Base-by-base conservation (phyloP, 2,888 invertebrate genomes). In the Cerastis leucographa region DNA sequence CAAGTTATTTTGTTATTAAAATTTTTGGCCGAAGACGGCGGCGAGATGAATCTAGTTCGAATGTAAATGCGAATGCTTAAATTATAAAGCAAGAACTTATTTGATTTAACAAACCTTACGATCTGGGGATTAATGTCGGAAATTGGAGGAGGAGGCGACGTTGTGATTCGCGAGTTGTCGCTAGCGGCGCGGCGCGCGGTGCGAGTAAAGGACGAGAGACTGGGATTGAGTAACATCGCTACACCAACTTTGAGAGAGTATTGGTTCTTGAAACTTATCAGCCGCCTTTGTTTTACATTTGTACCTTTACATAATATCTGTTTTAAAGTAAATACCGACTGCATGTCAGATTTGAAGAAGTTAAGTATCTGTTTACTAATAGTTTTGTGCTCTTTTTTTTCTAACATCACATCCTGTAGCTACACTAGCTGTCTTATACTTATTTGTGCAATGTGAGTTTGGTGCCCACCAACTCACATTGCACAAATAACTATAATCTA, bases 1-100 rank as follows among this genome's bases (percentile, higher is more conserved):
- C 92, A 96, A 96, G 96, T 96, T 96, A 96, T 96, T 96, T 95
- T 95, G 96, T 96, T 96, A 96, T 96, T 96, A 96, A 96, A 96
- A 96, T 96, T 96, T 96, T 95, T 95, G 95, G 94, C 92, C 91
- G 90, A 90, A 93, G 91, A 90, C 93, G 91, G 89, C 91, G 90
- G 90, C 90, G 90, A 89, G 92, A 92, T 93, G 92, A 92, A 93
- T 95, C 93, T 94, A 94, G 95, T 94, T 95, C 94, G 94, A 94
- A 95, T 96, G 94, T 95, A 95, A 95, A 96, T 95, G 91, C 90
- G 93, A 94, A 92, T 90, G 94, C 93, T 95, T 94, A 95, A 96
- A 94, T 96, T 96, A 95, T 94, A 93, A 95, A 94, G 94, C 93
- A 92, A 92, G 94, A 95, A 95, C 92, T 96, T 95, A 95, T 94